phyloP scores from a whole-genome alignment of 1,140 invertebrate species.

The Coptotermes formosanus region DNA sequence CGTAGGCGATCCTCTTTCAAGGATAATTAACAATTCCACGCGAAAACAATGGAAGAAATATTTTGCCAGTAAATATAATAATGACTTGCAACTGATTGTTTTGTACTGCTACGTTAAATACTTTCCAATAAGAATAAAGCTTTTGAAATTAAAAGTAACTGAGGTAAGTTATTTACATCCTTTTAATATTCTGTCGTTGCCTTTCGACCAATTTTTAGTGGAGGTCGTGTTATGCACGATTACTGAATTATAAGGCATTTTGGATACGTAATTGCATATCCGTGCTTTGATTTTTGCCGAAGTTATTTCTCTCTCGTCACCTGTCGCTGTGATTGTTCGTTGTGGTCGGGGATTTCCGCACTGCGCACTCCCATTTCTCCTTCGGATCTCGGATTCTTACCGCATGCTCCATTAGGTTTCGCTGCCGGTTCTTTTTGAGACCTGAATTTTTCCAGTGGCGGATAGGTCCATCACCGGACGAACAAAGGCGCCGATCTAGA shows the following conservation, averaged over 20 bases:
- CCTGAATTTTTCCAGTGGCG: not conserved
- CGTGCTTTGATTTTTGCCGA: not conserved
- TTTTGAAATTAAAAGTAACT: not conserved
- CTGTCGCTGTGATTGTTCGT: not conserved
- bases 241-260: not conserved
- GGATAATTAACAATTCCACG: too few species aligned
- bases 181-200: not conserved
- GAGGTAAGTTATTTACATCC: not conserved
- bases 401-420: not conserved
- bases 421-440: not conserved
- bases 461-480: too few species aligned
- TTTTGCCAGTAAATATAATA: not conserved
- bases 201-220: not conserved
- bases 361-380: not conserved
- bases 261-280: not conserved
- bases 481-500: not conserved
- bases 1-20: too few species aligned
- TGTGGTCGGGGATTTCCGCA: not conserved
- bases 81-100: not conserved
- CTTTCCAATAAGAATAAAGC: too few species aligned
- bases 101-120: not conserved
- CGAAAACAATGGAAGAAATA: not conserved
- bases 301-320: not conserved
- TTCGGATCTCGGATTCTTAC: too few species aligned
- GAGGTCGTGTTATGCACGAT: not conserved